A percentile compares a stretch with the other conserved stretches of the same genome.
Conservation (phyloP, 2,888 invertebrate genomes). For the Oasisia sp. region DNA sequence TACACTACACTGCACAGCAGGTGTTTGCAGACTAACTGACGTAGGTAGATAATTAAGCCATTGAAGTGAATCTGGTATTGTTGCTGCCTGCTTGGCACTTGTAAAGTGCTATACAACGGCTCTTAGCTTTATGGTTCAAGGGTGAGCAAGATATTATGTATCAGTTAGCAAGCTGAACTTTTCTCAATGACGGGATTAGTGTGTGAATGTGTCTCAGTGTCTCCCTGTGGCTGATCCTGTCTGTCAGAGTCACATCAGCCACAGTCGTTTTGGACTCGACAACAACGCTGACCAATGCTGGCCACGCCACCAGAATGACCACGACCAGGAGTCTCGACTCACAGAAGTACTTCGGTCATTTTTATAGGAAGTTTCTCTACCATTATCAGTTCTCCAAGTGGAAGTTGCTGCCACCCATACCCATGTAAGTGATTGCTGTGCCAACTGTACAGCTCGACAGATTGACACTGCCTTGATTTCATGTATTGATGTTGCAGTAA, state of each 20-base stretch:
- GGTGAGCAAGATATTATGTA: background rate
- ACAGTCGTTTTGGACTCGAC: background rate
- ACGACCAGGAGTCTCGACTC: background rate
- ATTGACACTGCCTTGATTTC: background rate
- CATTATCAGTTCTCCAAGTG: constrained; percentile 24
- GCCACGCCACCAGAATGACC: background rate
- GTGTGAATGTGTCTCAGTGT: background rate
- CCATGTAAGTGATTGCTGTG: too few relatives aligned
- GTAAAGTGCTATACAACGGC: background rate
- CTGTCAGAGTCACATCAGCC: background rate
- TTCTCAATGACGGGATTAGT: background rate
- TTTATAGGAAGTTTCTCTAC: constrained; percentile 23
- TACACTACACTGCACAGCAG: background rate
- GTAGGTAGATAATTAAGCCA: background rate
- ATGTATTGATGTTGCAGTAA: background rate
- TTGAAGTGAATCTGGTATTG: constrained; percentile 17
- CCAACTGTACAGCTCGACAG: too few relatives aligned
- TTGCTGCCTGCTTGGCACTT: background rate
- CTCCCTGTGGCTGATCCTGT: background rate
- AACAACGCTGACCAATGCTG: background rate
- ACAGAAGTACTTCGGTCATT: constrained; percentile 20
- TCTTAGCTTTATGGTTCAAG: constrained; percentile 12
- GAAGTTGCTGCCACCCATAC: constrained; percentile 21
- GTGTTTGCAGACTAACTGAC: background rate
- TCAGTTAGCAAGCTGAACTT: background rate